Evolutionary conservation across 53 echinoderm and acorn worm species (phyloP), one percentile per base, ranked within the genome.

Genomic region (Holothuria scabra): DNA sequence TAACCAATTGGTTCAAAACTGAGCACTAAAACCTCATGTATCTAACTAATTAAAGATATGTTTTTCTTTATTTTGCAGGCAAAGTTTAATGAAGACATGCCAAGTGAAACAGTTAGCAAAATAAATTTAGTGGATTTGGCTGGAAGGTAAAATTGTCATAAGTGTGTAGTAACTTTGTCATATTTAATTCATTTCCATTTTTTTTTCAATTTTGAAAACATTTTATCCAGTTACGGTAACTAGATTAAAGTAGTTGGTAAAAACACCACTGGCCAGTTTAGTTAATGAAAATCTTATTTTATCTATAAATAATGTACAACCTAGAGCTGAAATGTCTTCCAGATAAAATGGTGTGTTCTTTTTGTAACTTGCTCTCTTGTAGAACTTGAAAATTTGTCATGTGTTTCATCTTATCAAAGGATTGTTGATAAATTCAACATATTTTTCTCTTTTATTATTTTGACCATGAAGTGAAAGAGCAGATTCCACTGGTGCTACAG

Each of bases 71-170:
- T 48, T 35, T 70, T 49, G 19, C 84, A 92, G 94, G 97, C 94
- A 58, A 94, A 92, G 81, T 89, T 92, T 62, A 89, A 88, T 85
- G 89, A 84, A 66, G 92, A 92, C 67, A 90, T 97, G 97, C 97
- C 97, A 13, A 97, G 97, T 91, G 97, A 97, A 76, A 94, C 94
- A 20, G 93, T 97, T 22, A 97, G 97, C 75, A 97, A 94, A 82
- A 97, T 97, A 78, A 97, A 97, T 60, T 85, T 94, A 65, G 97
- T 97, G 16, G 97, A 97, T 76, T 69, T 97, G 33, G 94, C 97
- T 56, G 97, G 97, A 85, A 93, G 97, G 97, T 97, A 88, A 76
- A 57, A 12, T 34, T 28, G 16, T 11, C 11, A 28, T 56, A 18
- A 18, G 30, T 52, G 21, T 80, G 11, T 41, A 57, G 31, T 55